A percentile compares a stretch with the other conserved stretches of the same genome.
Evolutionary conservation across 2,113 vertebrate genomes (phyloP).

Genomic region (Orcinus orca): DNA sequence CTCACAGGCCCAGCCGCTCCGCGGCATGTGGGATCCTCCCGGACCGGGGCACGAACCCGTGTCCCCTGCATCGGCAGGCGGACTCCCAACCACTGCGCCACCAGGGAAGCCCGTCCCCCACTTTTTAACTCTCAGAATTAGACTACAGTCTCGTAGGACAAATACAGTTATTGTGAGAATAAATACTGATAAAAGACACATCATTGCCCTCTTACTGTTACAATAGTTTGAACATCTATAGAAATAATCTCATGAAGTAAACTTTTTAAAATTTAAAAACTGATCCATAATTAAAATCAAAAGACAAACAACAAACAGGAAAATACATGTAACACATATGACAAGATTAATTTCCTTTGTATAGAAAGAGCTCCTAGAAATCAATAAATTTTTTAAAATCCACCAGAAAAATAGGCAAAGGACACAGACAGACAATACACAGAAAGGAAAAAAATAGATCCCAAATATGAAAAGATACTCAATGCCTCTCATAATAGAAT

Average conservation of each 20-base stretch:
- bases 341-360: background rate
- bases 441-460: background rate
- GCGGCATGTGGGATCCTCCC: too few relatives aligned
- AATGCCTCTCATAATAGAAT: background rate
- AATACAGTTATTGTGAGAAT: conserved; percentile 60
- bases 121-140: background rate
- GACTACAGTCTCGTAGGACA: background rate
- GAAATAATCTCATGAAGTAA: conserved; percentile 30
- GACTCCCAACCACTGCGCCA: too few relatives aligned
- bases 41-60: too few relatives aligned
- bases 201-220: conserved; percentile 66
- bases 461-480: background rate
- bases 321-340: background rate
- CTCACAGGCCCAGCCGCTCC: too few relatives aligned
- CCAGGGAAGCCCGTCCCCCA: background rate
- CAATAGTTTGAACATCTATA: conserved; percentile 49
- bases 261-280: background rate
- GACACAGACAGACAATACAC: background rate
- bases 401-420: background rate
- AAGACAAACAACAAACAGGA: background rate
- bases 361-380: background rate
- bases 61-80: too few relatives aligned
- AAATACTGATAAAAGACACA: conserved; percentile 66
- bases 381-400: background rate
- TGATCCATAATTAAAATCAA: background rate